phyloP scores from a whole-genome alignment of 2,888 invertebrate species.

The Ceratothoa steindachneri region DNA sequence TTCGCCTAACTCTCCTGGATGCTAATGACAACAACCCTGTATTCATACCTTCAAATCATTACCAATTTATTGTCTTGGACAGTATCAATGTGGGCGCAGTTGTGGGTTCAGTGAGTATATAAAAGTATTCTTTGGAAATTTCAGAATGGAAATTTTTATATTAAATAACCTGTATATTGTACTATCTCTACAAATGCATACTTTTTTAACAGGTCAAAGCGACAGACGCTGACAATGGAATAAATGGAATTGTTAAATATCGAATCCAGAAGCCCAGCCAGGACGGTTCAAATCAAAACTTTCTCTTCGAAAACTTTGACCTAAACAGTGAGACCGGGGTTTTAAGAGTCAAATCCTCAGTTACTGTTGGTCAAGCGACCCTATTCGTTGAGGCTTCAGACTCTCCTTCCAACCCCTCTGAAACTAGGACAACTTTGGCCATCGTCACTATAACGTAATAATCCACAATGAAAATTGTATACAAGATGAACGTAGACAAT shows the following conservation, averaged over 20 bases:
- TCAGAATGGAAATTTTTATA: neutral
- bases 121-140: neutral
- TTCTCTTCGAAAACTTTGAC: neutral
- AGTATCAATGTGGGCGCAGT: constrained; percentile 66
- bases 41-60: constrained; percentile 76
- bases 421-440: constrained; percentile 73
- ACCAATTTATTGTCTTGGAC: constrained; percentile 69
- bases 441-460: constrained; percentile 60
- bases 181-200: neutral
- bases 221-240: constrained; percentile 72
- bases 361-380: constrained; percentile 54
- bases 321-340: neutral
- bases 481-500: too few relatives aligned
- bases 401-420: constrained; percentile 76
- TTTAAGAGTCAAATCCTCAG: neutral
- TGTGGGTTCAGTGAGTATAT: constrained; percentile 62
- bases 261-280: constrained; percentile 60
- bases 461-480: neutral
- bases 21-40: constrained; percentile 88
- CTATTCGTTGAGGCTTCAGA: constrained; percentile 79
- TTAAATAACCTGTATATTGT: neutral
- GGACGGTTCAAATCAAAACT: neutral
- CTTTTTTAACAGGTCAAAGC: constrained; percentile 64
- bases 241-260: constrained; percentile 71
- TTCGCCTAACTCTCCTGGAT: constrained; percentile 77